Conservation (phyloP, 2,888 invertebrate genomes). For the Trichogramma dendrolimi region DNA sequence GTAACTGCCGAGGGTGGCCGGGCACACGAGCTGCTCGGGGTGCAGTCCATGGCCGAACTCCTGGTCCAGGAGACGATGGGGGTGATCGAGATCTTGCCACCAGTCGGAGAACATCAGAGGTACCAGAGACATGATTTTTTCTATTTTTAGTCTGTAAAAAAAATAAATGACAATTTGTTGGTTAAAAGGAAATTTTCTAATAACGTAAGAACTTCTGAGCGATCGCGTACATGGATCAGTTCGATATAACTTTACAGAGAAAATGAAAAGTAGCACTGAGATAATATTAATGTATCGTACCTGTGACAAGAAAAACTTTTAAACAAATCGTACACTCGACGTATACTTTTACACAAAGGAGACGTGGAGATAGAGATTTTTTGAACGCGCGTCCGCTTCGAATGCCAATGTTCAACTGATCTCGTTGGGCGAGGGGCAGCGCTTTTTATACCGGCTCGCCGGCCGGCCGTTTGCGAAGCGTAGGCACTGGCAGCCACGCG, state of each 20-base stretch:
- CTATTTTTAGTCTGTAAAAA: constrained; percentile 9
- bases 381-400: constrained; percentile 6
- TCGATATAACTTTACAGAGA: neutral
- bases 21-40: constrained; percentile 34
- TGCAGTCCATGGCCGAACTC: constrained; percentile 40
- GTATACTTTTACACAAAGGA: neutral
- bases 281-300: neutral
- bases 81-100: constrained; percentile 74
- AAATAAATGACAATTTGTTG: neutral
- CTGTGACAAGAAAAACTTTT: too few species aligned
- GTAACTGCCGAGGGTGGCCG: constrained; percentile 19
- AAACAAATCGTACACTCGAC: neutral
- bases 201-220: neutral
- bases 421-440: neutral
- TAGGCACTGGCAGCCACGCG: neutral
- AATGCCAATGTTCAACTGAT: constrained; percentile 21
- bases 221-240: neutral
- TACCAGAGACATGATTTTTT: constrained; percentile 68
- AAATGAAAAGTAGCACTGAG: neutral
- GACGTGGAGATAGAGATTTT: neutral
- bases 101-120: constrained; percentile 80
- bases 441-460: constrained; percentile 29
- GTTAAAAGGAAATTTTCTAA: too few species aligned
- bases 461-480: constrained; percentile 3
- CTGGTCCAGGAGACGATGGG: constrained; percentile 44